Evolutionary conservation across 2,888 invertebrate genomes (phyloP), one percentile per base, ranked within the genome.

Genomic region (Agonum fuliginosum): DNA sequence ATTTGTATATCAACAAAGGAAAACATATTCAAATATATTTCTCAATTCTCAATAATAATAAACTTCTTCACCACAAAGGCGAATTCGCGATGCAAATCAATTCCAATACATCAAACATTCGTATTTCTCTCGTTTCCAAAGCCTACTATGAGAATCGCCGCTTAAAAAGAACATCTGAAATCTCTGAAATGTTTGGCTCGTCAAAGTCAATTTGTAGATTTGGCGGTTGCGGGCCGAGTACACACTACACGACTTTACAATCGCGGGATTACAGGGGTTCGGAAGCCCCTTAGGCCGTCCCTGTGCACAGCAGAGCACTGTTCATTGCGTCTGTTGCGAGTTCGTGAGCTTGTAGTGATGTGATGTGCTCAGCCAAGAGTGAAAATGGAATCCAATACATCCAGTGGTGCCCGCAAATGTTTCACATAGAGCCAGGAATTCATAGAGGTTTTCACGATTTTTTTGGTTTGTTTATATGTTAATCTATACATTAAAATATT

Each of bases 201-300:
- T 3, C 12, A 20, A 17, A 46, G 46, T 46, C 46, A 46, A 46
- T 17, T 46, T 14, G 46, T 46, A 17, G 2, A 46, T 46, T 46
- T 46, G 46, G 14, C 17, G 8, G 17, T 12, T 12, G 46, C 46
- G 12, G 12, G 12, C n/a, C 37, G 37, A n/a, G 46, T 46, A 17
- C 17, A 46, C 17, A 6, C 1, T 12, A 46, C 17, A 17, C 14
- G 46, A 46, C 17, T 54, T 27, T 54, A 54, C 54, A 54, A 54
- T 54, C 24, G 14, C 14, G 14, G 46, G 46, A 17, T 46, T 46
- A 17, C 37, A 46, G 46, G 43, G 43, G n/a, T 6, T 3, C 3
- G 54, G 24, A 19, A 54, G 6, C 37, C 37, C 67, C 67, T 37
- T 67, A 67, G 67, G 67, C 67, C 67, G 67, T 37, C 20, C 67